Base-by-base conservation (phyloP, 2,113 vertebrate species). In the Oncorhynchus clarkii region DNA sequence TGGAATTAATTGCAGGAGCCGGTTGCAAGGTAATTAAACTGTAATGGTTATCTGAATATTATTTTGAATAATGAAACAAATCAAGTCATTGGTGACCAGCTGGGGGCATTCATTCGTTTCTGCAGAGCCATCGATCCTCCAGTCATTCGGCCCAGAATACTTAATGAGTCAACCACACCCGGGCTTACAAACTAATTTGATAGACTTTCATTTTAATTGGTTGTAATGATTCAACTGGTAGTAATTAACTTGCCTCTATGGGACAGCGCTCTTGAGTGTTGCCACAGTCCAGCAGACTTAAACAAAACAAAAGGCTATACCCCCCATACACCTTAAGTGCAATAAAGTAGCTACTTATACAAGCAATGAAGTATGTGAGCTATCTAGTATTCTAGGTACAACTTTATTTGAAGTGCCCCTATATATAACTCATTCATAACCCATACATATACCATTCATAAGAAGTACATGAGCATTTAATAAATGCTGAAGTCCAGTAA, bases 41-140 rank as follows among this genome's bases (percentile, higher is more conserved):
- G 70, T 45, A 78, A 87, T 74, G 82, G 68, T 57, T 71, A 49
- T 71, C 24, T 31, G 70, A 87, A 81, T 81, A 82, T 85, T 69
- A 75, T 86, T 74, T 86, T 66, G 80, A 83, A 82, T 77, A 82
- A 86, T 75, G 67, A 78, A 84, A 75, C 34, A 71, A 51, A 71
- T 26, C 24, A n/a, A 80, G 86, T 88, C 72, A 71, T 81, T 77
- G 77, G 81, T 85, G 74, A 71, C 12, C 6, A 45, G 69, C 69
- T 27, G 27, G 22, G 69, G 48, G 48, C 69, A 51, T 27, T 48
- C 74, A 67, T 57, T 78, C 71, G 68, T 60, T 82, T 84, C 59
- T 48, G 72, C 78, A 65, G 72, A 70, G 72, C 64, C 82, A 83
- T 87, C 85, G 83, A 88, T 87, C 86, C 80, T 67, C 79, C 57